These are phyloP conservation scores for Halictus quadricinctus DNA, from an alignment of 2,888 invertebrate genomes.

Conservation along the genomic window DNA sequence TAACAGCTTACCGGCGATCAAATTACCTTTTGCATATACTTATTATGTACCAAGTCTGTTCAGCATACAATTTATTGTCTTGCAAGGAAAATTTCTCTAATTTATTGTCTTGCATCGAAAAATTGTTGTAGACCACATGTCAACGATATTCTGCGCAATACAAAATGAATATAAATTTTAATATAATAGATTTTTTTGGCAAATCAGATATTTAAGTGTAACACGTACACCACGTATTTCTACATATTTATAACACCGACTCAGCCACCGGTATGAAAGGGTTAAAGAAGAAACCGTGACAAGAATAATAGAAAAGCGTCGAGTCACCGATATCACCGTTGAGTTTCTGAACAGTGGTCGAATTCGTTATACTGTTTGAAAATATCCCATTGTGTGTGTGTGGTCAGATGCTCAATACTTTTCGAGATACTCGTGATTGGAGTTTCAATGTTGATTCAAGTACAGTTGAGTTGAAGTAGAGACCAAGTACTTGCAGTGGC, in stretches of 20 bases:
- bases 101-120: background rate
- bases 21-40: background rate
- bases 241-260: no score
- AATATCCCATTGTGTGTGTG: background rate
- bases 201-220: no score
- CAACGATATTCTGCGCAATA: background rate
- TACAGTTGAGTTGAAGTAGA: background rate
- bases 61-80: background rate
- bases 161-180: background rate
- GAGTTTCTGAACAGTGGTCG: background rate
- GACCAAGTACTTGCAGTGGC: background rate
- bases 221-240: no score
- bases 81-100: background rate
- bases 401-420: constrained; percentile 7
- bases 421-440: constrained; percentile 10
- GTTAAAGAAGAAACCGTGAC: background rate
- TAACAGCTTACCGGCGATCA: background rate
- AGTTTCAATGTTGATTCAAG: background rate
- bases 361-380: background rate
- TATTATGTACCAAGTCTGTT: background rate
- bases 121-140: background rate
- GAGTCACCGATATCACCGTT: background rate
- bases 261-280: background rate
- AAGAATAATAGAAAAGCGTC: background rate
- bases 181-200: no score